Evolutionary conservation across 2,797 vertebrate species (phyloP).

Genomic region (Crocodylus rhombifer): DNA sequence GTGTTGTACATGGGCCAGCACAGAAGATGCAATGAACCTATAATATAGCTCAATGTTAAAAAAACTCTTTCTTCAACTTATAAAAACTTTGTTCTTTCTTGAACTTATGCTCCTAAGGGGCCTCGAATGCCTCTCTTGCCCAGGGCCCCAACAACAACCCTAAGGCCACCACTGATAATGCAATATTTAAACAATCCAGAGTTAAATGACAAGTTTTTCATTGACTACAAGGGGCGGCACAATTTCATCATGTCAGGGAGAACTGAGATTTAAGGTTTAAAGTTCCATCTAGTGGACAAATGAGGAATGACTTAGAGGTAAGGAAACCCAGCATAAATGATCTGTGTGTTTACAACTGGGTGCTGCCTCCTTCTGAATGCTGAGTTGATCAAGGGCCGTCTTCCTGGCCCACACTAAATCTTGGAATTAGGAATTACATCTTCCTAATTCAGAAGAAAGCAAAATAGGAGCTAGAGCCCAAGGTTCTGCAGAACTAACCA

Average conservation of each 20-base stretch:
- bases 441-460: background rate
- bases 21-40: too few relatives aligned
- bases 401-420: background rate
- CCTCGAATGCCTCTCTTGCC: too few relatives aligned
- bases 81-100: too few relatives aligned
- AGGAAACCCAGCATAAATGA: background rate
- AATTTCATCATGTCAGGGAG: background rate
- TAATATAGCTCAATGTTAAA: too few relatives aligned
- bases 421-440: background rate
- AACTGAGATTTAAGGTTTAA: background rate
- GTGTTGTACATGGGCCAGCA: too few relatives aligned
- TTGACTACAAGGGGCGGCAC: background rate
- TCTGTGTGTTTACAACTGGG: background rate
- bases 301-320: background rate
- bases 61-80: too few relatives aligned
- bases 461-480: background rate
- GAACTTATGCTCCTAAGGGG: too few relatives aligned
- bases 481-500: background rate
- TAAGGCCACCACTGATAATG: too few relatives aligned
- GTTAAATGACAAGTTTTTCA: background rate
- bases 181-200: background rate
- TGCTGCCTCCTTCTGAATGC: background rate
- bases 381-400: background rate
- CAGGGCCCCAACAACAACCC: too few relatives aligned
- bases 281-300: constrained; percentile 71